Evolutionary conservation across 2,888 invertebrate species (phyloP), one percentile per base, ranked within the genome.

Genomic region (Megastigmus dorsalis): DNA sequence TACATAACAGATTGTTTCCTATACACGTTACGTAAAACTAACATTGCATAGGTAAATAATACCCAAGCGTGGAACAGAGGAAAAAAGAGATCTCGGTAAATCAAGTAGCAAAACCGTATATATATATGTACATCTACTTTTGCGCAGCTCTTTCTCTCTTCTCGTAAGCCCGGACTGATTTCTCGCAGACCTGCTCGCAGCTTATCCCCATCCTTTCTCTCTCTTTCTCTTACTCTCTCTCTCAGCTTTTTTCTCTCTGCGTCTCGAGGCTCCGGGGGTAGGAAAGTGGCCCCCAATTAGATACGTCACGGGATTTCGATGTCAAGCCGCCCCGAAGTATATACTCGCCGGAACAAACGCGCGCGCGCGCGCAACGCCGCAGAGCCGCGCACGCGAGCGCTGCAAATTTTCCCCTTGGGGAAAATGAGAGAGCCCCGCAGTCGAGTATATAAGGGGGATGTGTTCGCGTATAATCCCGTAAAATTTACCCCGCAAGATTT

Each of bases 271-370:
- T 81, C 82, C 82, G 26, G 0, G 13, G 77, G 66, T 80, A 81
- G 82, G 82, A 85, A 87, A 87, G 83, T 87, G 84, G 83, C 59
- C 83, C n/a, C 83, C 87, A 87, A 87, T 87, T 87, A 87, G 86
- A 86, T 85, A 86, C 84, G 86, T 87, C 85, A 85, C 84, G 83
- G 86, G 85, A 87, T 87, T 84, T 84, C 85, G 83, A 84, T 82
- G 84, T 85, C 83, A 81, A 82, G 83, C 80, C 80, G n/a, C n/a
- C n/a, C n/a, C n/a, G n/a, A n/a, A n/a, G n/a, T n/a, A n/a, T n/a
- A n/a, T n/a, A n/a, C n/a, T n/a, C n/a, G n/a, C n/a, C n/a, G n/a
- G n/a, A n/a, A n/a, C n/a, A n/a, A n/a, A n/a, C n/a, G n/a, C n/a
- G n/a, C n/a, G n/a, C n/a, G n/a, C n/a, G n/a, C n/a, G n/a, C n/a